phyloP scores from a whole-genome alignment of 2,113 vertebrate species.

The Cochlearius cochlearius region DNA sequence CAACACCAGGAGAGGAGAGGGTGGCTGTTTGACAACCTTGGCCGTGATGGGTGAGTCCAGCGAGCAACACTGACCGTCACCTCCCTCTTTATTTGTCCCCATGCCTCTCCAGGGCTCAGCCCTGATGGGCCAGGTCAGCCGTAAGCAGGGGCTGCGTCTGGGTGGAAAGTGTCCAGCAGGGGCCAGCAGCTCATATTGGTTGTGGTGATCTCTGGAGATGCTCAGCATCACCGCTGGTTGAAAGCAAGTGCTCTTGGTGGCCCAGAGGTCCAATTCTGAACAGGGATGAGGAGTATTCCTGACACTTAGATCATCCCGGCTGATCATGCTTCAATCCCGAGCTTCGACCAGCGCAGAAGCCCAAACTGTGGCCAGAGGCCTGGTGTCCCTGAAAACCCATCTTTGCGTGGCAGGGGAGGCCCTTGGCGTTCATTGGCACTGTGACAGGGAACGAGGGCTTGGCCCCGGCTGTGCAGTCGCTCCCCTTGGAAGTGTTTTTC shows the following conservation, averaged over 20 bases:
- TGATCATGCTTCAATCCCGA: background rate
- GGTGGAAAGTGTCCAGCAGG: background rate
- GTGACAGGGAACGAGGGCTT: background rate
- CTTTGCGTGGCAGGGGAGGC: background rate
- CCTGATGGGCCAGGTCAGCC: background rate
- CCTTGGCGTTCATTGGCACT: background rate
- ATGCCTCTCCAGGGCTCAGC: background rate
- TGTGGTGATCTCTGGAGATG: background rate
- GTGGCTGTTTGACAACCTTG: background rate
- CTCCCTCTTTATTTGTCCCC: rapidly evolving
- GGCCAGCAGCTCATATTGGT: background rate
- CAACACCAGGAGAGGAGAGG: background rate
- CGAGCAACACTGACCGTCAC: background rate
- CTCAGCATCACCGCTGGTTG: background rate
- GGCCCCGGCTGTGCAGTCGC: background rate
- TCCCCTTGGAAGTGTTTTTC: background rate
- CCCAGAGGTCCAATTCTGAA: background rate
- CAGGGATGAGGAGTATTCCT: background rate
- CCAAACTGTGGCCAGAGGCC: background rate
- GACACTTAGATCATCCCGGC: background rate
- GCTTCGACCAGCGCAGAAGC: background rate
- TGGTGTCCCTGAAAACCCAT: background rate
- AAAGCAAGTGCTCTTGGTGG: background rate
- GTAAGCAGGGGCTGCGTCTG: background rate
- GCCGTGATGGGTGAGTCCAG: background rate